Percentiles rank a stretch among this genome's conserved stretches.
Evolutionary conservation across 1,140 invertebrate species (phyloP).

Genomic region (Mercenaria mercenaria): DNA sequence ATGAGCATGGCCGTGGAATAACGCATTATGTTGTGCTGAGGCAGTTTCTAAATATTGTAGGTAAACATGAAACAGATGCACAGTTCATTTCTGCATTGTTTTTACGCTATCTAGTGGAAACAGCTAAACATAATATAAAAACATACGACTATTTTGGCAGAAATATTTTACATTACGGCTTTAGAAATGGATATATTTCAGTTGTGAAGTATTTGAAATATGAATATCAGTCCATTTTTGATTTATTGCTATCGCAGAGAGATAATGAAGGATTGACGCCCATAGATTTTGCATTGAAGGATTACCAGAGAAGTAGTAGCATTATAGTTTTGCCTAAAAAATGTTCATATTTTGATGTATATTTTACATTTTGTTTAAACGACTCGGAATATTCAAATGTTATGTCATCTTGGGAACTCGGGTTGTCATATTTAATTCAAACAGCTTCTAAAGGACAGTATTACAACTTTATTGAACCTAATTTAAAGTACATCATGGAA

Average conservation of each 20-base stretch:
- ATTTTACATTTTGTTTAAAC: not conserved
- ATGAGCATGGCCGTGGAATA: not conserved
- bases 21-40: not conserved
- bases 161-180: conserved; percentile 24
- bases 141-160: not conserved
- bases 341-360: not conserved
- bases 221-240: not conserved
- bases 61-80: not conserved
- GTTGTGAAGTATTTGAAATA: not conserved
- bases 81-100: not conserved
- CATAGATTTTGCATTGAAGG: not conserved
- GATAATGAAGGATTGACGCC: not conserved
- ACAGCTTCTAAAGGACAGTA: not conserved
- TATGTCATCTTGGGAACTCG: conserved; percentile 19
- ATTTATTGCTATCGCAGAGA: not conserved
- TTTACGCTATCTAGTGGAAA: not conserved
- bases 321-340: not conserved
- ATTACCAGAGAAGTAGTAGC: not conserved
- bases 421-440: not conserved
- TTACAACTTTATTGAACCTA: not conserved
- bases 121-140: not conserved
- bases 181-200: not conserved
- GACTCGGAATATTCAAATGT: not conserved
- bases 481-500: not conserved
- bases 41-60: not conserved